These are phyloP conservation scores for Sander vitreus DNA, from an alignment of 2,113 vertebrate species.

Conservation along the genomic window DNA sequence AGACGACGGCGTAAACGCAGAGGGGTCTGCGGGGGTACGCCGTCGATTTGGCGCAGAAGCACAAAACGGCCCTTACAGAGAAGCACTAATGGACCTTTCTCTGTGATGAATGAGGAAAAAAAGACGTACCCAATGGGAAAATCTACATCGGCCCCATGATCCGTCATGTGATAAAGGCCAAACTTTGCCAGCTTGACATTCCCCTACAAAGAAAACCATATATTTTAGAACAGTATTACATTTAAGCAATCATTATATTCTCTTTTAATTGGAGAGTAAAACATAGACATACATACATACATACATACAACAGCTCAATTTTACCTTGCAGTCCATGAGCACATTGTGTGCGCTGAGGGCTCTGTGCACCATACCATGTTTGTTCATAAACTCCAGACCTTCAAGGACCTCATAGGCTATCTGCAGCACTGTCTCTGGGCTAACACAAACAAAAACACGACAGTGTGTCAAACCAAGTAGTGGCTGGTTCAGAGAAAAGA, in stretches of 20 bases:
- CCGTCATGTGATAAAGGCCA: constrained; percentile 98
- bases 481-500: neutral
- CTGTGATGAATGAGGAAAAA: constrained; percentile 49
- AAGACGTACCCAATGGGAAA: constrained; percentile 95
- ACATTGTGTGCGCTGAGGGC: constrained; percentile 92
- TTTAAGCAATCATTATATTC: neutral
- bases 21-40: too few relatives aligned
- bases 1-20: too few relatives aligned
- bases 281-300: neutral
- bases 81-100: constrained; percentile 15
- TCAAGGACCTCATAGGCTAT: constrained; percentile 93
- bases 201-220: constrained; percentile 81
- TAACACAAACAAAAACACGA: constrained; percentile 72
- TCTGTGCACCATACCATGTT: constrained; percentile 93
- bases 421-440: constrained; percentile 87
- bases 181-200: constrained; percentile 96
- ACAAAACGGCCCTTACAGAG: constrained; percentile 17
- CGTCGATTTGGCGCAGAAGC: too few relatives aligned
- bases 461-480: neutral
- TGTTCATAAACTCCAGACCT: constrained; percentile 95
- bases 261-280: neutral
- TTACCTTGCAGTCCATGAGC: constrained; percentile 93
- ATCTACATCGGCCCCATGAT: constrained; percentile 96
- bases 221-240: constrained; percentile 5
- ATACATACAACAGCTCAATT: neutral